Evolutionary conservation across 2,888 invertebrate genomes (phyloP).

Genomic region (Sarcophaga subvicina): DNA sequence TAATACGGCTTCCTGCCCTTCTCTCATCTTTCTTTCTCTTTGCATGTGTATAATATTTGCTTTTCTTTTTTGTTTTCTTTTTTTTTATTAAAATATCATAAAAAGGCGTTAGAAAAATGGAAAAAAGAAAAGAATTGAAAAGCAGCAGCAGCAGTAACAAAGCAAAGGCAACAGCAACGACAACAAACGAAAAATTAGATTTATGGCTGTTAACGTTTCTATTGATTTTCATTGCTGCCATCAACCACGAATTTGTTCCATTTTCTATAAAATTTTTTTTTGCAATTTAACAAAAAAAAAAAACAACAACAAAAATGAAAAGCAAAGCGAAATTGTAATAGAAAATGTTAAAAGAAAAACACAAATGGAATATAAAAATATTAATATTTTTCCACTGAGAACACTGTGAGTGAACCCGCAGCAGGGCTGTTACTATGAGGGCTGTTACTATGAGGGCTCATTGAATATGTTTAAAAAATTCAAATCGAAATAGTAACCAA

Average conservation of each 20-base stretch:
- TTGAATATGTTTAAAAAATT: neutral
- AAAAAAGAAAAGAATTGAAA: conserved; percentile 23
- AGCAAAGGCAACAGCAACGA: neutral
- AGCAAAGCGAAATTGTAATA: neutral
- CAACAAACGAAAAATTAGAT: conserved; percentile 66
- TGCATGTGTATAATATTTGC: conserved; percentile 1
- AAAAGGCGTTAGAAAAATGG: neutral
- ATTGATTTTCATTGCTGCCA: conserved; percentile 71
- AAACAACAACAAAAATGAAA: neutral
- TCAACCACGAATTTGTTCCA: conserved; percentile 59
- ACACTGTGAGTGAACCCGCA: neutral
- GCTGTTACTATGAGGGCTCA: conserved; percentile 2
- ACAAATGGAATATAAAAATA: conserved; percentile 48
- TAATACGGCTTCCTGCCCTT: conserved; percentile 21
- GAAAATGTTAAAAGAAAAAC: conserved; percentile 4
- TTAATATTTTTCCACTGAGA: conserved; percentile 33
- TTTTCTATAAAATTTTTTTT: conserved; percentile 31
- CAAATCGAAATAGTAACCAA: neutral
- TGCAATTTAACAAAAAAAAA: conserved; percentile 13
- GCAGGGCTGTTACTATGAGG: conserved; percentile 5
- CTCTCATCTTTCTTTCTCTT: neutral
- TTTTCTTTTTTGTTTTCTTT: conserved; percentile 5
- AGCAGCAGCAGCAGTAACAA: neutral
- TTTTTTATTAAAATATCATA: conserved; percentile 18
- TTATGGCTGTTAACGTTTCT: conserved; percentile 68